Evolutionary conservation across 2,888 invertebrate genomes (phyloP), one percentile per base, ranked within the genome.

Genomic region (Cremastinae sp.): DNA sequence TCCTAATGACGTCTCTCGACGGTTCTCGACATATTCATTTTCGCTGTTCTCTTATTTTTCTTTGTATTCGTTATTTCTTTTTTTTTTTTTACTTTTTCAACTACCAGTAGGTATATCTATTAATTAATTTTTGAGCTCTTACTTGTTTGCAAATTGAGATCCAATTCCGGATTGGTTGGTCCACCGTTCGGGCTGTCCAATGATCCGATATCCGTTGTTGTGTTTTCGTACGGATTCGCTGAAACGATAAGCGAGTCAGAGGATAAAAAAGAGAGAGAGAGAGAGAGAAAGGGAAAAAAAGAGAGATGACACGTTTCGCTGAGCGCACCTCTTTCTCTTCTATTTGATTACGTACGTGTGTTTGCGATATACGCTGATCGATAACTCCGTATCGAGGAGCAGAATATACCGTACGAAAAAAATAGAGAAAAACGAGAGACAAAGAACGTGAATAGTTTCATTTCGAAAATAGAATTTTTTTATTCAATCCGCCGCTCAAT

Each of bases 121-220:
- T 28, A 28, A 28, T 28, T 28, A 28, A 28, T 28, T 28, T 28
- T 28, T 28, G 28, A 28, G 28, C 85, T 89, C 91, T 89, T 90
- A 93, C 92, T 92, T 82, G 92, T 92, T 90, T 92, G 92, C 83
- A 92, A 92, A 80, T 91, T 90, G 79, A 91, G 91, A 85, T 92
- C 92, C 81, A 91, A 90, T 79, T 90, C 90, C 70, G 92, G 91
- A 85, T 91, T 91, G 83, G 91, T 90, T 78, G 92, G 88, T 74
- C 73, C 65, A 18, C 76, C 76, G 18, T 53, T 74, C 9, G 55
- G 61, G 47, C 49, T 62, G 61, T 77, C 74, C 12, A 22, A 55
- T 7, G 61, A 18, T 49, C 37, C 78, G 89, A 88, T 59, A 90
- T 90, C 77, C 22, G 70, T 65, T 16, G 77, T 77, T 39, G 90